Conservation (phyloP, 2,888 invertebrate species). For the Drosophila mimetica region DNA sequence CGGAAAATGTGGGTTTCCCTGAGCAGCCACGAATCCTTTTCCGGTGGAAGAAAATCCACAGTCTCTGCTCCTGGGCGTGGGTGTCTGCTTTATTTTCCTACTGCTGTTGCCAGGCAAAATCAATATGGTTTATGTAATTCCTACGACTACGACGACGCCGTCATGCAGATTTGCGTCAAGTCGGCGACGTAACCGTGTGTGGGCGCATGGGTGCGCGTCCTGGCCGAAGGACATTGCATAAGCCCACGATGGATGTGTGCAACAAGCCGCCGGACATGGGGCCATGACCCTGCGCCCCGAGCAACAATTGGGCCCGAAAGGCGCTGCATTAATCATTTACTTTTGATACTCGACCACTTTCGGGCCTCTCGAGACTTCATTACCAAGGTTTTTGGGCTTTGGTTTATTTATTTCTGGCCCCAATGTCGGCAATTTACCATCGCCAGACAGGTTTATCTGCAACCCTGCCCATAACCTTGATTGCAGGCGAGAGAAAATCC, state of each 20-base stretch:
- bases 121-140: slow-evolving; percentile 75
- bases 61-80: slow-evolving; percentile 21
- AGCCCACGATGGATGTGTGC: slow-evolving; percentile 52
- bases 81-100: slow-evolving; percentile 6
- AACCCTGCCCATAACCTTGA: slow-evolving; percentile 39
- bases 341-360: slow-evolving; percentile 4
- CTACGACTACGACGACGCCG: slow-evolving; percentile 49
- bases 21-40: neutral
- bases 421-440: slow-evolving; percentile 11
- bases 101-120: slow-evolving; percentile 60
- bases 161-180: slow-evolving; percentile 67
- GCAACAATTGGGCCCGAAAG: slow-evolving; percentile 57
- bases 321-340: slow-evolving; percentile 49
- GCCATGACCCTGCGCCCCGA: slow-evolving; percentile 61
- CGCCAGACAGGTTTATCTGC: slow-evolving; percentile 21
- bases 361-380: slow-evolving; percentile 16
- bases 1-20: slow-evolving; percentile 13
- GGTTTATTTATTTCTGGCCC: neutral
- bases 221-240: slow-evolving; percentile 68
- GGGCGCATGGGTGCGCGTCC: slow-evolving; percentile 42
- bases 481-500: slow-evolving; percentile 35
- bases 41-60: slow-evolving; percentile 1
- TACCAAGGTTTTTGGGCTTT: slow-evolving; percentile 9
- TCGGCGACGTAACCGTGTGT: slow-evolving; percentile 23
- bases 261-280: slow-evolving; percentile 55